A percentile compares a stretch with the other conserved stretches of the same genome.
phyloP scores from a whole-genome alignment of 2,113 vertebrate genomes.

The Anguilla japonica region DNA sequence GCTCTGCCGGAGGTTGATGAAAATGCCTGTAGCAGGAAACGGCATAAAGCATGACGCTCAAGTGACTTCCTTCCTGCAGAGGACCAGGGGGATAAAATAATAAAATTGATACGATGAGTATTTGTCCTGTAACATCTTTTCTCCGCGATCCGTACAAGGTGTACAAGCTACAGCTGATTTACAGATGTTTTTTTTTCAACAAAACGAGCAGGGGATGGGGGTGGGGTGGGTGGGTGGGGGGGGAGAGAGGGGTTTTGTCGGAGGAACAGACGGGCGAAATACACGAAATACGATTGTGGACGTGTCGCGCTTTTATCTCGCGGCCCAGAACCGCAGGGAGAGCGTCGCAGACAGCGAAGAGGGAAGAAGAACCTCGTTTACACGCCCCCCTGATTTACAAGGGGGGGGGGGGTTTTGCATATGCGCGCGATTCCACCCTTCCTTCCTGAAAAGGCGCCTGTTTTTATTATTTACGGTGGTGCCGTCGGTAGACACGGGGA shows the following conservation, averaged over 20 bases:
- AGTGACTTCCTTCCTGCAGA: not conserved
- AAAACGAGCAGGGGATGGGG: not conserved
- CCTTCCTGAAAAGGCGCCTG: not conserved
- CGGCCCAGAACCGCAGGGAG: constrained; percentile 20
- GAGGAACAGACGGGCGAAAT: constrained; percentile 17
- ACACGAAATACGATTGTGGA: constrained; percentile 24
- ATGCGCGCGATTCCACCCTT: not conserved
- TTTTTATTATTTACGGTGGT: not conserved
- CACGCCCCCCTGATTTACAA: not conserved
- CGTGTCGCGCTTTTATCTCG: constrained; percentile 43
- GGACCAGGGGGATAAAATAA: not conserved
- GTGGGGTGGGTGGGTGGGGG: too few species aligned
- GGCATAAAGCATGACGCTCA: constrained; percentile 16
- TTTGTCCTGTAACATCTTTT: constrained; percentile 38
- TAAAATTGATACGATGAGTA: constrained; percentile 45
- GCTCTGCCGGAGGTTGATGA: not conserved
- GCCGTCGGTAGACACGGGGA: too few species aligned
- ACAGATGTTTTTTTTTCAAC: constrained; percentile 35
- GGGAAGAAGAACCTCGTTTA: not conserved
- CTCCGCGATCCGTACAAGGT: constrained; percentile 34
- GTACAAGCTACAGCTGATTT: constrained; percentile 33
- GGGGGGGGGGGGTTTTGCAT: not conserved
- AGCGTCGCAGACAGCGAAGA: not conserved
- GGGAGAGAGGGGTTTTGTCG: too few species aligned
- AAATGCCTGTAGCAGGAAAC: constrained; percentile 31